Evolutionary conservation across 2,797 vertebrate species (phyloP), one percentile per base, ranked within the genome.

Genomic region (Chromobotia macracanthus): DNA sequence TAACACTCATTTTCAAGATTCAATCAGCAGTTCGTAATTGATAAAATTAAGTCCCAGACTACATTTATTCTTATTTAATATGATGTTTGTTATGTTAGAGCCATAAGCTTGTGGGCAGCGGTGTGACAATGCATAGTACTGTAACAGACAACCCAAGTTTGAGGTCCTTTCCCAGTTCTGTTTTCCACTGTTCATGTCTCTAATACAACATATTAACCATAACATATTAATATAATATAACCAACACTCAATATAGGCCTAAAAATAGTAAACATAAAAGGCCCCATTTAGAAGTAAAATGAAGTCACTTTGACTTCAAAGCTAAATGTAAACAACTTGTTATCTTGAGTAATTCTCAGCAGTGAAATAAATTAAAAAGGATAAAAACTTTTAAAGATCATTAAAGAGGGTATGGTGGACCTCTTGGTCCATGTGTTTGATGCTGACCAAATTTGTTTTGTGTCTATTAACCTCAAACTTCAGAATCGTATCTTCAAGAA

Each of bases 401-500:
- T 23, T 9, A 46, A 66, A 66, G 41, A 16, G 44, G 12, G 35
- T 58, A 77, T 16, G 6, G 60, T 60, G 56, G n/a, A n/a, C n/a
- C 55, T 76, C 35, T 56, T 48, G 18, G 4, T 61, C 13, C 55
- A 61, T 12, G 28, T 13, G 13, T 69, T 77, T 53, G 53, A 61
- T 15, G 13, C n/a, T 25, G 35, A n/a, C 66, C 31, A 70, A 71
- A 63, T 63, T 15, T 28, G 19, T 44, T 61, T 70, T 48, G 3
- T 63, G 56, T 28, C 55, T 16, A 63, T 64, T 53, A 25, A 72
- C 53, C 9, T 63, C 31, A 28, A 41, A 68, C 64, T 63, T 65
- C 28, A 65, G 69, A 81, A 50, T 55, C 69, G 50, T 25, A 58
- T 64, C 70, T 48, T 48, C 41, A 18, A 13, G 46, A 61, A 28